phyloP scores from a whole-genome alignment of 1,140 invertebrate genomes.

The Propsilocerus akamusi region DNA sequence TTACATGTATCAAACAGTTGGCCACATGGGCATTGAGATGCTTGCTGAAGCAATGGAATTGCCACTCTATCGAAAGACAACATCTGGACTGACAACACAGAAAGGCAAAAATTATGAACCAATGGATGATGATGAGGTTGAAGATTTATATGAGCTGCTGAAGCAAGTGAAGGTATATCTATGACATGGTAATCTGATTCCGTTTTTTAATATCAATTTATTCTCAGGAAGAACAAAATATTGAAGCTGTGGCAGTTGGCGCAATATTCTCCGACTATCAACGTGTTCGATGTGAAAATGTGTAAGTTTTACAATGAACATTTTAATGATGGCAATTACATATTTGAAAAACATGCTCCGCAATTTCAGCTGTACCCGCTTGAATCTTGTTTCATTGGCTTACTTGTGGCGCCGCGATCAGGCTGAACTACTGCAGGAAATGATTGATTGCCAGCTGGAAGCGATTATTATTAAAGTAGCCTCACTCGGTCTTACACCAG shows the following conservation, averaged over 20 bases:
- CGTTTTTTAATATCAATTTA: constrained; percentile 7
- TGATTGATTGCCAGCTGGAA: constrained; percentile 83
- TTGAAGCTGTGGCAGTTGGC: constrained; percentile 88
- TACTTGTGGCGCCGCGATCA: constrained; percentile 93
- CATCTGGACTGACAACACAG: constrained; percentile 60
- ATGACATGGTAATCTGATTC: constrained; percentile 4
- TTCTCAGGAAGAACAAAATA: constrained; percentile 52
- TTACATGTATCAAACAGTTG: constrained; percentile 99
- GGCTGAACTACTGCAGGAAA: constrained; percentile 84
- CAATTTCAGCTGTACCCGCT: constrained; percentile 58
- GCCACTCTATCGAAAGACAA: constrained; percentile 72
- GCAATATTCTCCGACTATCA: constrained; percentile 98
- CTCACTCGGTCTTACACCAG: constrained; percentile 69
- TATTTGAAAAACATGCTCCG: not conserved
- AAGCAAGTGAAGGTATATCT: constrained; percentile 56
- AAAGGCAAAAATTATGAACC: constrained; percentile 68
- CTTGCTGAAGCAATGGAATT: constrained; percentile 88
- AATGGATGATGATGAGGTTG: constrained; percentile 91
- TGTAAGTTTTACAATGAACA: constrained; percentile 39
- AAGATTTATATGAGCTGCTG: constrained; percentile 83
- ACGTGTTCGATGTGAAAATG: constrained; percentile 91
- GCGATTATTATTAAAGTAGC: constrained; percentile 96
- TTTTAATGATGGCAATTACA: not conserved
- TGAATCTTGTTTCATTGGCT: constrained; percentile 72
- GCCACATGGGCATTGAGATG: constrained; percentile 79